A percentile compares a stretch with the other conserved stretches of the same genome.
Conservation (phyloP, 1,140 invertebrate genomes). For the Pissodes strobi region DNA sequence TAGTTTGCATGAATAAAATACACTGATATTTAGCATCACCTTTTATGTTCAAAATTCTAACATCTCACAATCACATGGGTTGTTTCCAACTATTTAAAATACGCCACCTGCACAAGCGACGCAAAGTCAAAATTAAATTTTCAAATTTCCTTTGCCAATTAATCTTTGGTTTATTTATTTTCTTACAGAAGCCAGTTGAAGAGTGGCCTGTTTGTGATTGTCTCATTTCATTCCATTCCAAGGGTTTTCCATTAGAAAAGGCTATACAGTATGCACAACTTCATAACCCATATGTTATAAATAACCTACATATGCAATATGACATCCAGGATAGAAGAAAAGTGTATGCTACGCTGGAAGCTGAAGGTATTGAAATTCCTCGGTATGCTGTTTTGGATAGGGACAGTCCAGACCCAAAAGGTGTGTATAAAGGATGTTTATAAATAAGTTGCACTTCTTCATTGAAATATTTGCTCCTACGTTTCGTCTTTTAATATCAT, state of each 20-base stretch:
- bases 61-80: too few species aligned
- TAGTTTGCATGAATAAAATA: too few species aligned
- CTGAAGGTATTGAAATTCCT: conserved; percentile 96
- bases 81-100: too few species aligned
- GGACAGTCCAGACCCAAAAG: conserved; percentile 88
- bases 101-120: too few species aligned
- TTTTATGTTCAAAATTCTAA: too few species aligned
- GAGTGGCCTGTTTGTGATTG: conserved; percentile 98
- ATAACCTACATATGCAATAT: conserved; percentile 98
- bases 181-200: conserved; percentile 85
- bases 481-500: too few species aligned
- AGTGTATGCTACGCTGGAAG: conserved; percentile 93
- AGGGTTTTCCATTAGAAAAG: conserved; percentile 97
- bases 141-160: not conserved
- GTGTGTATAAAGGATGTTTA: too few species aligned
- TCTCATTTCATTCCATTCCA: conserved; percentile 97
- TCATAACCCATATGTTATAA: conserved; percentile 95
- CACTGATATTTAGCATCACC: too few species aligned
- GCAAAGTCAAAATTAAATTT: too few species aligned
- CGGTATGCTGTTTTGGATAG: conserved; percentile 96
- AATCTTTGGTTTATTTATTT: not conserved
- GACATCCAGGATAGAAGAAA: conserved; percentile 93
- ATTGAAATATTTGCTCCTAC: too few species aligned
- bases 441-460: too few species aligned
- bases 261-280: conserved; percentile 96